phyloP scores from a whole-genome alignment of 1,140 invertebrate genomes.

The Drosophila lacteicornis region DNA sequence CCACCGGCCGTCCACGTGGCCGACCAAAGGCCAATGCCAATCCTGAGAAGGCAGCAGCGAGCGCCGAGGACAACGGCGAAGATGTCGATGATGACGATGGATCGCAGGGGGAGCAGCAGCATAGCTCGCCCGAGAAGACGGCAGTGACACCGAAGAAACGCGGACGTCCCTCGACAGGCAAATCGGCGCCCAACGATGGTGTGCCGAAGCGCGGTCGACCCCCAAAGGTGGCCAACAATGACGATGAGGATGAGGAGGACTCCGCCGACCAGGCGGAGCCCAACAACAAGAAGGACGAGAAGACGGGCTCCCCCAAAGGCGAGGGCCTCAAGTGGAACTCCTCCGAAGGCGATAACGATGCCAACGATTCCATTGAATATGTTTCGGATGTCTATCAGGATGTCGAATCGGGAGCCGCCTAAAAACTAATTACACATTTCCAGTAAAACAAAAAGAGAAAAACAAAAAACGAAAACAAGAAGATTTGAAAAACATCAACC shows the following conservation, averaged over 20 bases:
- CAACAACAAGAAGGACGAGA: slow-evolving; percentile 25
- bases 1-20: slow-evolving; percentile 61
- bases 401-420: slow-evolving; percentile 29
- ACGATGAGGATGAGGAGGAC: slow-evolving; percentile 25
- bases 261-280: slow-evolving; percentile 24
- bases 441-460: slow-evolving; percentile 20
- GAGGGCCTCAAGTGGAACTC: slow-evolving; percentile 30
- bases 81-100: slow-evolving; percentile 31
- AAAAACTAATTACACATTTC: slow-evolving; percentile 36
- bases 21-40: slow-evolving; percentile 49
- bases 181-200: background rate
- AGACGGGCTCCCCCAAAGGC: slow-evolving; percentile 19
- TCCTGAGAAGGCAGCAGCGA: background rate
- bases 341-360: slow-evolving; percentile 20
- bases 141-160: slow-evolving; percentile 57
- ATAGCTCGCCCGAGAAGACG: slow-evolving; percentile 13
- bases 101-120: background rate
- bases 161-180: slow-evolving; percentile 40
- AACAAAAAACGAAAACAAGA: slow-evolving; percentile 12
- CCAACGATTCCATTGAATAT: slow-evolving; percentile 29
- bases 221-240: slow-evolving; percentile 10
- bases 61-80: slow-evolving; percentile 21
- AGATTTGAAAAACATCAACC: slow-evolving; percentile 5
- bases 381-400: slow-evolving; percentile 46
- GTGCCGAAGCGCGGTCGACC: slow-evolving; percentile 45